Base-by-base conservation (phyloP, 2,888 invertebrate genomes). In the Polyommatus icarus region DNA sequence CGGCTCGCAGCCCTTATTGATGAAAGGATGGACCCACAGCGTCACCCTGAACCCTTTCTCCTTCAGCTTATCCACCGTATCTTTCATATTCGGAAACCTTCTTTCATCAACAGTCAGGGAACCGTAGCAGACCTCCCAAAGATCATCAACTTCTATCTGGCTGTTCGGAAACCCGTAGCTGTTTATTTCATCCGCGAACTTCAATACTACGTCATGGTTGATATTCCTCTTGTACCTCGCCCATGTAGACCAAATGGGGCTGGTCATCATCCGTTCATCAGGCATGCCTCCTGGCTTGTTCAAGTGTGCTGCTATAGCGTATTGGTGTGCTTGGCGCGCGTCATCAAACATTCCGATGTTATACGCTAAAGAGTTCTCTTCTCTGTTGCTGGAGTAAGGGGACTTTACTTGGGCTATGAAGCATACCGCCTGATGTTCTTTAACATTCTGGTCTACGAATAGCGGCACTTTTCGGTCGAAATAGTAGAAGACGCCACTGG, bases 221-320 rank as follows among this genome's bases (percentile, higher is more conserved):
- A 96, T 92, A 15, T 91, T 84, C 0, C 88, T 85, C 79, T 95
- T 95, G 84, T 95, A 96, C 67, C 93, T 87, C 0, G 96, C 96
- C 95, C 96, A 95, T 0, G 96, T 96, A 0, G 96, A 96, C 96
- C 96, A 96, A 80, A 96, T 94, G 0, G 96, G 96, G 79, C 95
- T 89, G 7, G 87, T 87, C 6, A 96, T 92, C 91, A 96, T 95
- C 24, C 88, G 84, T 61, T 92, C 88, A 83, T 95, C 95, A 0
- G 95, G 96, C 46, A 95, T 87, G 0, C 91, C 94, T 0, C 85
- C 87, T 0, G 97, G 96, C 82, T 94, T 95, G 0, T 93, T 91
- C 71, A 96, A 87, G 81, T 95, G 95, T n/a, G 91, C 93, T n/a
- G 93, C 88, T 0, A 96, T 91, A 0, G 95, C 95, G 81, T 95